A percentile compares a stretch with the other conserved stretches of the same genome.
Conservation (phyloP, 2,113 vertebrate species). For the Struthio camelus region DNA sequence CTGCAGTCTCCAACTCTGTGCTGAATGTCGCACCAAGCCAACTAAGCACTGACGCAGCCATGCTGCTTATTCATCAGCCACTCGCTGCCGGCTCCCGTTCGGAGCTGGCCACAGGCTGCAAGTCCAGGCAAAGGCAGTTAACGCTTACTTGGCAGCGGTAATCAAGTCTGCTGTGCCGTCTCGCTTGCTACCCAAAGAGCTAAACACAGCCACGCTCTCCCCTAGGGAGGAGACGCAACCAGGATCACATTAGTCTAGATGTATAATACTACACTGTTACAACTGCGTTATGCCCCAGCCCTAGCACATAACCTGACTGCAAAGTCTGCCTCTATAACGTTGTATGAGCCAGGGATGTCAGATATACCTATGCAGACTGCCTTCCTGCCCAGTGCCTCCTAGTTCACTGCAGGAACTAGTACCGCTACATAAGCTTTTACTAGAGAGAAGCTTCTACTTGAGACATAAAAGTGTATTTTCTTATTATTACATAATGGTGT, state of each 20-base stretch:
- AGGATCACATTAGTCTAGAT: neutral
- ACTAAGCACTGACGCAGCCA: neutral
- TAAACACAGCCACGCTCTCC: neutral
- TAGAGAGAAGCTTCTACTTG: rapidly evolving
- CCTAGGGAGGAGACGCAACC: neutral
- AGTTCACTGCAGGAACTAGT: neutral
- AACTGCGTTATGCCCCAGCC: neutral
- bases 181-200: neutral
- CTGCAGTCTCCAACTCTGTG: rapidly evolving
- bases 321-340: neutral
- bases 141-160: neutral
- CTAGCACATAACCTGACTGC: no score
- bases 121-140: neutral
- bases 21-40: neutral
- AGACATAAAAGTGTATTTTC: neutral
- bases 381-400: neutral
- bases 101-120: neutral
- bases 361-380: neutral
- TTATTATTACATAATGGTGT: neutral
- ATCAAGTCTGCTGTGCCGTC: neutral
- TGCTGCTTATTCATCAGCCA: neutral
- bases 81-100: neutral
- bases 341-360: neutral
- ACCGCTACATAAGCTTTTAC: neutral
- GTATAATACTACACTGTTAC: neutral